These are phyloP conservation scores for Panthera uncia DNA, from an alignment of 2,113 vertebrate genomes.

Conservation along the genomic window DNA sequence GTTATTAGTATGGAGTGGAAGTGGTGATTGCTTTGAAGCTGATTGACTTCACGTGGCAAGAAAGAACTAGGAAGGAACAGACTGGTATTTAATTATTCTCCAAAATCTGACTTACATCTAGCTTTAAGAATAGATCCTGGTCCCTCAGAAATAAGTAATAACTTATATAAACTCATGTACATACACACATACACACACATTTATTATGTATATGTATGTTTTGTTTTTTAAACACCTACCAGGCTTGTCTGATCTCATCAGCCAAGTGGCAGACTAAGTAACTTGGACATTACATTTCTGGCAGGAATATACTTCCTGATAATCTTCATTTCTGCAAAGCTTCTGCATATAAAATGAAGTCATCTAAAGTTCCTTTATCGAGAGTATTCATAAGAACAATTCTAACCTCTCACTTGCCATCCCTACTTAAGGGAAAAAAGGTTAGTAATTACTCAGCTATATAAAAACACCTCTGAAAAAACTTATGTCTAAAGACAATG, in stretches of 20 bases:
- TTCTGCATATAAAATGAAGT: not conserved
- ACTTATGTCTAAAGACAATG: not conserved
- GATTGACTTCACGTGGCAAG: not conserved
- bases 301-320: not conserved
- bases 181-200: not conserved
- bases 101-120: conserved; percentile 26
- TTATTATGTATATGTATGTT: not conserved
- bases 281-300: not conserved
- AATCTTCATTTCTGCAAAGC: not conserved
- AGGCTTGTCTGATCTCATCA: not conserved
- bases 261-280: not conserved
- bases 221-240: not conserved
- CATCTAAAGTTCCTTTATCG: not conserved
- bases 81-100: not conserved
- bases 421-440: not conserved
- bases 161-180: not conserved
- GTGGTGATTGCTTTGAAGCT: not conserved
- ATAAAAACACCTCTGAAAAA: conserved; percentile 22
- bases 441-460: not conserved
- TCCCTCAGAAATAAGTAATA: not conserved
- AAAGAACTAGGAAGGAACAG: not conserved
- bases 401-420: not conserved
- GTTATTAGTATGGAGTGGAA: conserved; percentile 28
- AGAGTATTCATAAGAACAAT: not conserved
- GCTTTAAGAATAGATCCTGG: not conserved